Percentiles rank a stretch among this genome's conserved stretches.
phyloP scores from a whole-genome alignment of 2,888 invertebrate genomes.

The Hypolimnas misippus region DNA sequence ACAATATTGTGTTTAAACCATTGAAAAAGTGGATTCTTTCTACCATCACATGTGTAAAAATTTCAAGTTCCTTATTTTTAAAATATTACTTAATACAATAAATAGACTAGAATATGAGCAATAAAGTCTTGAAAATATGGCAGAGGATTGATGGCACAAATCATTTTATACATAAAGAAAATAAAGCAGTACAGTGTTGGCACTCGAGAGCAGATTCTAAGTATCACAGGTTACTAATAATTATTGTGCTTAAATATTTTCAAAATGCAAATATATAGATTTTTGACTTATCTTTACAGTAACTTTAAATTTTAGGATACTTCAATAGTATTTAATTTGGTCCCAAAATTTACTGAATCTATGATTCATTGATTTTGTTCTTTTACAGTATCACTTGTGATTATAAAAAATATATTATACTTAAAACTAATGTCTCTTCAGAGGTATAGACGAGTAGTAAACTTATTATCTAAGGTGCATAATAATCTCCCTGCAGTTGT shows the following conservation, averaged over 20 bases:
- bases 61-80: conserved; percentile 30
- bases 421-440: conserved; percentile 41
- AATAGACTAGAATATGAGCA: conserved; percentile 84
- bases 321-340: conserved; percentile 47
- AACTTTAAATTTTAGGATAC: conserved; percentile 30
- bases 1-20: conserved; percentile 23
- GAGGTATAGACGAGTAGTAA: conserved; percentile 46
- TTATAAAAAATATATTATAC: conserved; percentile 45
- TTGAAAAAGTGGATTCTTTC: conserved; percentile 17
- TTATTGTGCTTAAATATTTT: conserved; percentile 61
- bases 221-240: conserved; percentile 70
- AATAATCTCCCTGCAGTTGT: conserved; percentile 76
- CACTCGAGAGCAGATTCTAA: conserved; percentile 64
- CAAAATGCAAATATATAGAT: conserved; percentile 39
- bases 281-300: conserved; percentile 9
- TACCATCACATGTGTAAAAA: conserved; percentile 26
- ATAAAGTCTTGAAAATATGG: conserved; percentile 75
- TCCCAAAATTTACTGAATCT: conserved; percentile 55
- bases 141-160: conserved; percentile 72
- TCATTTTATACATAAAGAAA: conserved; percentile 37
- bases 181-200: conserved; percentile 45
- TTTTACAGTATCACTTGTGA: conserved; percentile 46
- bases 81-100: conserved; percentile 50
- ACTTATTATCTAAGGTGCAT: conserved; percentile 64
- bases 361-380: conserved; percentile 48